Evolutionary conservation across 2,797 vertebrate species (phyloP), one percentile per base, ranked within the genome.

Genomic region (Cyprinodon diabolis): DNA sequence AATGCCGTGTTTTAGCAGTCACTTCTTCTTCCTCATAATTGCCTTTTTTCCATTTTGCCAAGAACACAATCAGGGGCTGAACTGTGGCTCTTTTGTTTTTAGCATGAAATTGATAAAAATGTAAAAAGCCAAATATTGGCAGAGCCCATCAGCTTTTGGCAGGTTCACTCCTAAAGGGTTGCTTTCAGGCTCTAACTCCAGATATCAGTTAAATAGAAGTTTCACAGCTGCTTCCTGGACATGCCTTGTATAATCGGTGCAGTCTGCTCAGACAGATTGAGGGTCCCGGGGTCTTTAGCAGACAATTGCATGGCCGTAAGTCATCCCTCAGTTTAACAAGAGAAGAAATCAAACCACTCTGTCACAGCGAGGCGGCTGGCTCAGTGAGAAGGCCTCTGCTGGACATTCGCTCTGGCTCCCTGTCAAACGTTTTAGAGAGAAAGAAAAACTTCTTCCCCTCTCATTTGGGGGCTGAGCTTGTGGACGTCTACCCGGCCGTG

Each of bases 301-400:
- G 85, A 84, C 84, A 80, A 69, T 40, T 15, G 74, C 15, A 43
- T 45, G 74, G 79, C 84, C 75, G 71, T 76, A 82, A 87, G 89
- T 86, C 84, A 88, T 81, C 83, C 82, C 79, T 81, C 80, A 87
- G 86, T 89, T 87, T 83, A 86, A 89, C 84, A 74, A 83, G 82
- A 79, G 43, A 60, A 81, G 30, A 84, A 89, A 90, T 91, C 84
- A 84, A 86, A 91, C 88, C 82, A 82, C 68, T 85, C 71, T 86
- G 90, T 83, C 84, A 68, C 84, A 77, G 82, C 74, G 4, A 85
- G 81, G 81, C 75, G 62, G 71, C 37, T 25, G 65, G 81, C 80
- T 81, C 68, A 11, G 82, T 83, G 52, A 78, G 85, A 80, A 79
- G 76, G 69, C 79, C 68, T 81, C 65, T 78, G 82, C 79, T 56